Evolutionary conservation across 2,113 vertebrate species (phyloP).

Genomic region (Malaclemys terrapin): DNA sequence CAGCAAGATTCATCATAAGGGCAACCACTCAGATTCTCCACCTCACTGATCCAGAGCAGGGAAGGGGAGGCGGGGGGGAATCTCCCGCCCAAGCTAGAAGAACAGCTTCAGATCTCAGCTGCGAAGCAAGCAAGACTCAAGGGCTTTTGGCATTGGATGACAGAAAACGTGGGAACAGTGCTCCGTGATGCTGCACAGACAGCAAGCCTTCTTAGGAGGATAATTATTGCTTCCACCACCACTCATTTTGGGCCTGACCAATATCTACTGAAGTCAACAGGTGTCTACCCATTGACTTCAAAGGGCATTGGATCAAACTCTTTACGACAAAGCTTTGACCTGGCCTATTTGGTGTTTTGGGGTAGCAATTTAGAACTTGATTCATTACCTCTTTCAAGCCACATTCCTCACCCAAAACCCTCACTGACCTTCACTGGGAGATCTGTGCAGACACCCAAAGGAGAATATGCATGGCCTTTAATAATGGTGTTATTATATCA

Average conservation of each 20-base stretch:
- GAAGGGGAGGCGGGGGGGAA: background rate
- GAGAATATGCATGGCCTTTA: background rate
- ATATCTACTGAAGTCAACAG: constrained; percentile 62
- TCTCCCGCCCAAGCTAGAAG: background rate
- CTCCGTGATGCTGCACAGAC: background rate
- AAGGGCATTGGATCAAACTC: background rate
- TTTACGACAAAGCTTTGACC: background rate
- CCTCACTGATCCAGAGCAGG: fast-evolving
- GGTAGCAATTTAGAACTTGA: background rate
- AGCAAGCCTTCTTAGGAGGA: background rate
- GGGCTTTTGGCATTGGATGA: background rate
- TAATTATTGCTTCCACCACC: too few relatives aligned
- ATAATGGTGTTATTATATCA: background rate
- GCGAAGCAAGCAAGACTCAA: background rate
- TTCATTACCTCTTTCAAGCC: background rate
- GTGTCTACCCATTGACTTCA: constrained; percentile 30
- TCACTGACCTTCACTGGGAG: background rate
- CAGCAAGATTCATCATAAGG: background rate
- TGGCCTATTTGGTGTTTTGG: background rate
- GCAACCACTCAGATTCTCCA: fast-evolving
- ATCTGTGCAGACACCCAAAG: background rate
- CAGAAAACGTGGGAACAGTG: background rate
- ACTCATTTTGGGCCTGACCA: background rate
- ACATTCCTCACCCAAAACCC: background rate
- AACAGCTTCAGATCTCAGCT: background rate